Evolutionary conservation across 2,797 vertebrate species (phyloP).

Genomic region (Botia almorhae): DNA sequence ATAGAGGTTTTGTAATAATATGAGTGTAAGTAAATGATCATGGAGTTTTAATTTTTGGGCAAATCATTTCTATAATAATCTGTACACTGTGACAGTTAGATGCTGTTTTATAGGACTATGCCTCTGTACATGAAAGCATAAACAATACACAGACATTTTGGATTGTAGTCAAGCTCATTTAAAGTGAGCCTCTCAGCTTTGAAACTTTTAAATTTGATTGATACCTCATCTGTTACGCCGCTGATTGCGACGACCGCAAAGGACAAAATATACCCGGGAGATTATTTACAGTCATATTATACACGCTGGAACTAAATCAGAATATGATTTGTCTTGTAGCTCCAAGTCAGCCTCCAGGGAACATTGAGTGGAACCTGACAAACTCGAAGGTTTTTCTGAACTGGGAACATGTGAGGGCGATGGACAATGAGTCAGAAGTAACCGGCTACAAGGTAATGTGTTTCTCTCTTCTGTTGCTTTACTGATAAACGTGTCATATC

Average conservation of each 20-base stretch:
- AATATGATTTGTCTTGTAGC: slow-evolving; percentile 74
- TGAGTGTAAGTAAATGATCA: no score
- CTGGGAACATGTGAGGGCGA: slow-evolving; percentile 88
- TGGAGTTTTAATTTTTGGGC: no score
- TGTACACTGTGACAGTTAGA: no score
- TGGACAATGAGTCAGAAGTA: slow-evolving; percentile 90
- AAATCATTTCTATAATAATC: no score
- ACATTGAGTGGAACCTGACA: slow-evolving; percentile 87
- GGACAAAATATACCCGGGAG: background rate
- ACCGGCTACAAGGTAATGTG: slow-evolving; percentile 88
- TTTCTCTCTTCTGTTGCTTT: slow-evolving; percentile 35
- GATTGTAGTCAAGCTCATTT: slow-evolving; percentile 10
- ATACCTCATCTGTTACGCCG: background rate
- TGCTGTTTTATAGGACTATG: no score
- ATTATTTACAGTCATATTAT: background rate
- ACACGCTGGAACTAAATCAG: slow-evolving; percentile 17
- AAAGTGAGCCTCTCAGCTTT: background rate
- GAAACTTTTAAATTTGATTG: background rate
- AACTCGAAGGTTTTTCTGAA: slow-evolving; percentile 89
- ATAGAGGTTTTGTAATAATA: no score
- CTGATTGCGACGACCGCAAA: slow-evolving; percentile 5
- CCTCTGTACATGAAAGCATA: background rate
- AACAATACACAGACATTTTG: background rate
- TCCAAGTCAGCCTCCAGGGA: slow-evolving; percentile 84
- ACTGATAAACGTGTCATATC: slow-evolving; percentile 32